phyloP scores from a whole-genome alignment of 2,113 vertebrate species.

The Sylvilagus bachmani region DNA sequence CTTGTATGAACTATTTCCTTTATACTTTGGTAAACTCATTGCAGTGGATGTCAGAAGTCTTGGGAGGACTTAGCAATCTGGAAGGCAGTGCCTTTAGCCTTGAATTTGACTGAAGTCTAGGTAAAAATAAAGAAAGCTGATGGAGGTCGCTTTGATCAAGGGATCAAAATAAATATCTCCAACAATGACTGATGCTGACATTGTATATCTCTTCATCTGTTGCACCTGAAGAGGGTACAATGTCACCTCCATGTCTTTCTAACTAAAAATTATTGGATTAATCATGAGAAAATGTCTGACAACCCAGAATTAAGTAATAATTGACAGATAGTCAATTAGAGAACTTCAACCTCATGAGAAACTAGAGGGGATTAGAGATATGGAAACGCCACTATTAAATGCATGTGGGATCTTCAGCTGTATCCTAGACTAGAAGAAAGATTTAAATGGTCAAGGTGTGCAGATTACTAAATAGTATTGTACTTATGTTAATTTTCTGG shows the following conservation, averaged over 20 bases:
- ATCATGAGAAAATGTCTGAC: background rate
- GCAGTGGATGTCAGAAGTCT: background rate
- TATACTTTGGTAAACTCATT: background rate
- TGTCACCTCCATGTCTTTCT: background rate
- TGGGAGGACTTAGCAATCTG: background rate
- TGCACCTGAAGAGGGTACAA: background rate
- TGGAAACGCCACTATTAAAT: background rate
- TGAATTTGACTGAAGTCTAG: background rate
- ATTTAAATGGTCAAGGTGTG: background rate
- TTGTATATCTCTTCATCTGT: background rate
- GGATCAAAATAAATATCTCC: background rate
- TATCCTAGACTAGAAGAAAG: background rate
- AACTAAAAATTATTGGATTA: background rate
- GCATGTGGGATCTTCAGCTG: background rate
- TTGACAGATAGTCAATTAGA: background rate
- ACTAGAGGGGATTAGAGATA: background rate
- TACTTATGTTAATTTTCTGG: background rate
- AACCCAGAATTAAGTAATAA: background rate
- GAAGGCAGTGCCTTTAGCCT: background rate
- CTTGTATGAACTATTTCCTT: background rate
- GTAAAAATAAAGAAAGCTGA: background rate
- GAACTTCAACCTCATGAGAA: background rate
- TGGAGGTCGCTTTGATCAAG: background rate
- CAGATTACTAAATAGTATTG: background rate
- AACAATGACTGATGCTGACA: background rate